These are phyloP conservation scores for Pseudolycoriella hygida DNA, from an alignment of 2,888 invertebrate species.

Conservation along the genomic window DNA sequence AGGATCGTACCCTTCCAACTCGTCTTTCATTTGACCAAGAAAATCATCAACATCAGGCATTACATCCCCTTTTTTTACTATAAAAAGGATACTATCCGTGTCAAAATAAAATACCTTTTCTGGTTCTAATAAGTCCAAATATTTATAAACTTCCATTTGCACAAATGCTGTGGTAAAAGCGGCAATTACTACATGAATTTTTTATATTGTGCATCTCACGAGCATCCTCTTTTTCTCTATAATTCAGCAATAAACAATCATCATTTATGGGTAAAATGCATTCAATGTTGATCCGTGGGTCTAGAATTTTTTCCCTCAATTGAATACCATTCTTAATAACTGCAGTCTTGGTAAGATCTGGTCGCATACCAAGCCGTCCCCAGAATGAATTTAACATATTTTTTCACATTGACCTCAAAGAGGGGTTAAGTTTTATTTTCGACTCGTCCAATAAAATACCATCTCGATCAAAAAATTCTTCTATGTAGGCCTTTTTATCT, in stretches of 20 bases:
- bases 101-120: constrained; percentile 20
- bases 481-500: constrained; percentile 12
- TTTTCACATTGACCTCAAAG: constrained; percentile 1
- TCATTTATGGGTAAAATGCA: constrained; percentile 11
- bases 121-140: constrained; percentile 16
- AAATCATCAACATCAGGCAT: constrained; percentile 16
- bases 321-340: constrained; percentile 9
- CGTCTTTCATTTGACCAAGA: constrained; percentile 21
- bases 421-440: background rate
- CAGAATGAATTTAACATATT: constrained; percentile 5
- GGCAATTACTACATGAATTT: constrained; percentile 20
- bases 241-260: constrained; percentile 13
- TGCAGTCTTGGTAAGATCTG: constrained; percentile 10
- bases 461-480: constrained; percentile 12
- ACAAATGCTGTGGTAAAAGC: constrained; percentile 21
- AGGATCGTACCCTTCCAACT: constrained; percentile 15
- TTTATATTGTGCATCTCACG: constrained; percentile 9
- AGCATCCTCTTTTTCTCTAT: constrained; percentile 11
- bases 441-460: constrained; percentile 12
- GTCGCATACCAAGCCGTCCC: constrained; percentile 6
- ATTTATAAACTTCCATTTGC: constrained; percentile 17
- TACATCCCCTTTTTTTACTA: constrained; percentile 11
- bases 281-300: constrained; percentile 11
- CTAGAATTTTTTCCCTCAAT: constrained; percentile 11
- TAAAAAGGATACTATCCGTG: constrained; percentile 16